These are phyloP conservation scores for Drosophila kurseongensis DNA, from an alignment of 1,140 invertebrate genomes.

Conservation along the genomic window DNA sequence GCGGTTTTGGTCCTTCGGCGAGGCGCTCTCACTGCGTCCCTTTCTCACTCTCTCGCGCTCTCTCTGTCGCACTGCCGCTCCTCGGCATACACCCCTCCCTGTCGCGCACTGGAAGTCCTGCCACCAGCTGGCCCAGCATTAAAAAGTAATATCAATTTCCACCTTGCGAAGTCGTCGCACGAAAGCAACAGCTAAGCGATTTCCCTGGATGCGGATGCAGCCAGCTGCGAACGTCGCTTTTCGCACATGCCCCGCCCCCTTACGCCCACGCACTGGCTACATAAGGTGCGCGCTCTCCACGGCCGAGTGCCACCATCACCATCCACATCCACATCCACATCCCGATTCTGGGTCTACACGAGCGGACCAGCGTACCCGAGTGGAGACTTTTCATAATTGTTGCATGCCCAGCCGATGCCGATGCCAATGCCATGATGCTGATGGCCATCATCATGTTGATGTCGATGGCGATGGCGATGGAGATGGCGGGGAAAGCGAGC, in stretches of 20 bases:
- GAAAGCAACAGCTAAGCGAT: slow-evolving; percentile 82
- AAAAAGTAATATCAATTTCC: slow-evolving; percentile 83
- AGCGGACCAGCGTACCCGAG: slow-evolving; percentile 29
- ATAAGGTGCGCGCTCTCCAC: slow-evolving; percentile 67
- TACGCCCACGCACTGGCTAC: slow-evolving; percentile 59
- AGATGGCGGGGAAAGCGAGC: background rate
- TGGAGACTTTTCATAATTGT: slow-evolving; percentile 78
- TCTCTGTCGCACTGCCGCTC: slow-evolving; percentile 14
- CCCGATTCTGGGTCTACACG: slow-evolving; percentile 32
- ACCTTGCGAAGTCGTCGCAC: slow-evolving; percentile 68
- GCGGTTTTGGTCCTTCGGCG: slow-evolving; percentile 25
- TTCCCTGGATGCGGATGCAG: slow-evolving; percentile 79
- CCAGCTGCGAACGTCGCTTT: slow-evolving; percentile 16
- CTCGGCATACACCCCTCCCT: slow-evolving; percentile 17
- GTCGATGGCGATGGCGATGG: background rate
- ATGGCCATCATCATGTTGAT: slow-evolving; percentile 19
- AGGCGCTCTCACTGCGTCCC: slow-evolving; percentile 18
- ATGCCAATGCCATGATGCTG: slow-evolving; percentile 39
- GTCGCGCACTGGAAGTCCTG: slow-evolving; percentile 44
- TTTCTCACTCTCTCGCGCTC: slow-evolving; percentile 16
- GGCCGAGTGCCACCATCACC: too few species aligned
- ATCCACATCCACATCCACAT: too few species aligned
- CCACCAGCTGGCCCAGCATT: slow-evolving; percentile 78
- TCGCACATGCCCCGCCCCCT: slow-evolving; percentile 58
- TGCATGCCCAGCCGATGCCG: slow-evolving; percentile 54